A percentile compares a stretch with the other conserved stretches of the same genome.
These are phyloP conservation scores for Bolinopsis microptera DNA, from an alignment of 37 sponge, comb jelly and placozoan genomes.

Conservation along the genomic window DNA sequence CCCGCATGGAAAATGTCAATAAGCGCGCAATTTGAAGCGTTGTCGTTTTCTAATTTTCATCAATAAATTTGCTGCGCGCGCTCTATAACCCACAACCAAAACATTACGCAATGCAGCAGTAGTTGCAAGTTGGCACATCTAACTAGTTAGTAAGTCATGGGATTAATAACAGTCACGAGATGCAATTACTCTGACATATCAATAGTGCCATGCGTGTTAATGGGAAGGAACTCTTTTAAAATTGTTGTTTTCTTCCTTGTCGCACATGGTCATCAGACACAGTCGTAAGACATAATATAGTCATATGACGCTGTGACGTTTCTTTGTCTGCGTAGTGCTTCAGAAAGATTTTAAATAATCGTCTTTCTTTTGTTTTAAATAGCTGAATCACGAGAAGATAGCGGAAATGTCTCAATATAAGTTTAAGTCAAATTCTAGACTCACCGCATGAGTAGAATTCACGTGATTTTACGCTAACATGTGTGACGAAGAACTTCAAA, in stretches of 20 bases:
- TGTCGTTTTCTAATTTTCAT: not conserved
- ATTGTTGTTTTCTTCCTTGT: too few species aligned
- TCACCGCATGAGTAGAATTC: not conserved
- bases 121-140: not conserved
- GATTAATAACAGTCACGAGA: not conserved
- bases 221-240: not conserved
- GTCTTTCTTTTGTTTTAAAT: not conserved
- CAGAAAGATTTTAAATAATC: not conserved
- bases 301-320: not conserved
- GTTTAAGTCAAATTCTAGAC: not conserved
- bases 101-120: conserved; percentile 12
- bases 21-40: not conserved
- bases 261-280: too few species aligned
- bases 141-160: not conserved
- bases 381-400: not conserved
- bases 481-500: too few species aligned
- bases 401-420: not conserved
- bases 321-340: not conserved
- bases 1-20: not conserved
- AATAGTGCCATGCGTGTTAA: not conserved
- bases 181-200: not conserved
- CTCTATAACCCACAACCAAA: not conserved
- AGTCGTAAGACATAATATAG: too few species aligned
- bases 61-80: not conserved
- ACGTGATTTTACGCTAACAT: not conserved